These are phyloP conservation scores for Chrysolina americana DNA, from an alignment of 2,888 invertebrate genomes.

Conservation along the genomic window DNA sequence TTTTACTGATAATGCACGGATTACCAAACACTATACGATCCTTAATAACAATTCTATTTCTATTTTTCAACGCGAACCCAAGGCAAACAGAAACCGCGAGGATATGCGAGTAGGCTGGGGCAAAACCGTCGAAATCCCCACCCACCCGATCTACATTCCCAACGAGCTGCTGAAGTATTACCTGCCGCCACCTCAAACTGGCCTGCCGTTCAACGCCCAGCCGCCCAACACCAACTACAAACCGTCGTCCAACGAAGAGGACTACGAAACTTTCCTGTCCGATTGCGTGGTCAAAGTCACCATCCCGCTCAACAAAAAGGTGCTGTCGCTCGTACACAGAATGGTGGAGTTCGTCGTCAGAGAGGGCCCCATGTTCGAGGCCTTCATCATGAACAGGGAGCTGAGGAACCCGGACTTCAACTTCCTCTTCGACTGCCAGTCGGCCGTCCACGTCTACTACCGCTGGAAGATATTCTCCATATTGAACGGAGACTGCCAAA, in stretches of 20 bases:
- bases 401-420: slow-evolving; percentile 94
- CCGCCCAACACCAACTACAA: slow-evolving; percentile 68
- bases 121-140: slow-evolving; percentile 94
- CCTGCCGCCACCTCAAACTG: slow-evolving; percentile 90
- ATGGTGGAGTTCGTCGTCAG: slow-evolving; percentile 98
- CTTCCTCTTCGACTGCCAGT: slow-evolving; percentile 91
- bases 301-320: slow-evolving; percentile 75
- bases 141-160: slow-evolving; percentile 96
- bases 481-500: slow-evolving; percentile 92
- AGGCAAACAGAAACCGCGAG: slow-evolving; percentile 86
- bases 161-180: slow-evolving; percentile 83
- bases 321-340: slow-evolving; percentile 93
- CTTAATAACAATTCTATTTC: background rate
- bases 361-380: slow-evolving; percentile 99
- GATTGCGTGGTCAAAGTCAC: slow-evolving; percentile 76
- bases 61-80: background rate
- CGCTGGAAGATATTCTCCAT: slow-evolving; percentile 96
- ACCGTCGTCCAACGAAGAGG: slow-evolving; percentile 57
- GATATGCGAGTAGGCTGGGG: slow-evolving; percentile 98
- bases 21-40: background rate
- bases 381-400: slow-evolving; percentile 98
- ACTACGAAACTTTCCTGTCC: slow-evolving; percentile 40
- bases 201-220: slow-evolving; percentile 98
- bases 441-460: slow-evolving; percentile 70
- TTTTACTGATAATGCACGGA: slow-evolving; percentile 7